Evolutionary conservation across 2,797 vertebrate genomes (phyloP), one percentile per base, ranked within the genome.

Genomic region (Microhierax caerulescens): DNA sequence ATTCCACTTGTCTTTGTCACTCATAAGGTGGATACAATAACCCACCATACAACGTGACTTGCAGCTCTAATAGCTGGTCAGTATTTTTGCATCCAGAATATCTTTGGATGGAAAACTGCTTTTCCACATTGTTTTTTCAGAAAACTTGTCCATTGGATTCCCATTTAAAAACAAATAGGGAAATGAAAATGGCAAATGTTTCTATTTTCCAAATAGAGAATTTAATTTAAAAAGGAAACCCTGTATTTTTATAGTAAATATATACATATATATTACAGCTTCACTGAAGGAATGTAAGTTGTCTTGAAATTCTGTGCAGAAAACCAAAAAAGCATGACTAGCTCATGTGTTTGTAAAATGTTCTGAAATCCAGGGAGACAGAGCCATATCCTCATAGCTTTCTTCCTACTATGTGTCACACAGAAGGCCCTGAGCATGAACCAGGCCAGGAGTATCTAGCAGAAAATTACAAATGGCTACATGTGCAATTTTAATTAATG

Each of bases 401-500:
- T 32, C 88, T 76, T 85, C 86, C 86, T 77, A 61, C 77, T 73
- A 19, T 4, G 56, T 87, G 86, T 56, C 80, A 79, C 21, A 15
- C 0, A 19, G 63, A 76, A 14, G 36, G 48, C 84, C 73, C 56
- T 28, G 63, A 92, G 81, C 67, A 34, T 4, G 7, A 95, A 83
- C 67, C 48, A 37, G 93, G 80, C 72, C 95, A 89, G 67, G 74
- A 92, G 54, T 30, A 64, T 50, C 78, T 48, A 87, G 84, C 84
- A 89, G 72, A 92, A 90, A 82, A 92, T 95, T 87, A 90, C 88
- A 86, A 93, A 79, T 76, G 70, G 90, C 74, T 94, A 54, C 92
- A 94, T 39, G 83, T 92, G 92, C 93, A 67, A 86, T 82, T 93
- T 93, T 92, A 95, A 94, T 95, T 93, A 95, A 94, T 61, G 80